Conservation (phyloP, 2,888 invertebrate species). For the Escarpia spicata region DNA sequence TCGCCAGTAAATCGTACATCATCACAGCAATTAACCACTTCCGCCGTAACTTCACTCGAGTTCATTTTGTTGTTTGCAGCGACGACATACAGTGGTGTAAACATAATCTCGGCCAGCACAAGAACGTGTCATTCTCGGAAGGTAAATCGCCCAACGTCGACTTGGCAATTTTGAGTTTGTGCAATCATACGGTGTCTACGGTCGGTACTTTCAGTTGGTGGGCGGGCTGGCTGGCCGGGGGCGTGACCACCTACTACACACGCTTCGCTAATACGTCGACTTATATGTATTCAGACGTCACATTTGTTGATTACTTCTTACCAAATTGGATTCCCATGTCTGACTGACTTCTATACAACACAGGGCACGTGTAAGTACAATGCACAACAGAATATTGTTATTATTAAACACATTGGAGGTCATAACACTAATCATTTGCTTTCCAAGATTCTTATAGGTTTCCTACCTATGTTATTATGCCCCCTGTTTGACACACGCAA, state of each 20-base stretch:
- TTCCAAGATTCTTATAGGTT: too few relatives aligned
- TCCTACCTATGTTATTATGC: too few relatives aligned
- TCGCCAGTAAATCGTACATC: neutral
- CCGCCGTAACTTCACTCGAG: neutral
- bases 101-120: neutral
- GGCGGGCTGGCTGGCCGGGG: neutral
- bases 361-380: too few relatives aligned
- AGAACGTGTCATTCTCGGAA: neutral
- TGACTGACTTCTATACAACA: neutral
- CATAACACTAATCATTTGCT: too few relatives aligned
- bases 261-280: neutral
- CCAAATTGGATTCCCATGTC: conserved; percentile 6
- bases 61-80: neutral
- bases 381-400: too few relatives aligned
- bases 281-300: neutral
- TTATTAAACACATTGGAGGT: too few relatives aligned
- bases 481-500: too few relatives aligned
- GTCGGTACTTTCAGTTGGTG: conserved; percentile 7
- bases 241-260: neutral
- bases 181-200: neutral
- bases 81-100: neutral
- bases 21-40: neutral
- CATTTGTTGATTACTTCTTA: neutral
- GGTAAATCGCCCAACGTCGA: neutral
- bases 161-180: neutral